Evolutionary conservation across 2,888 invertebrate genomes (phyloP), one percentile per base, ranked within the genome.

Genomic region (Baccha elongata): DNA sequence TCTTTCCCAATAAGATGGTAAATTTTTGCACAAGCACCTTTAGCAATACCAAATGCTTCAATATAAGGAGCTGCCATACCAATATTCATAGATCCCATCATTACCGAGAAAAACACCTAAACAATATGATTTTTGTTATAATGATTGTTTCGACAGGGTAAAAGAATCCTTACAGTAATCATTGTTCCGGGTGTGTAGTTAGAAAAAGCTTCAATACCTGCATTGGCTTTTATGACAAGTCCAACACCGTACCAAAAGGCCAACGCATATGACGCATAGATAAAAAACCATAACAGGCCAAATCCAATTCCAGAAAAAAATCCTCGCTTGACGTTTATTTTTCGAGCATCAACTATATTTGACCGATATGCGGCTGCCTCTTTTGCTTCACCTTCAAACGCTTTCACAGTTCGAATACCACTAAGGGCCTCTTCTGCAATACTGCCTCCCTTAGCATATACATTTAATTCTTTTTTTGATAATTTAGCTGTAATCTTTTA

Each of bases 191-290:
- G 92, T 72, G 93, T 92, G 86, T 95, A 95, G 58, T 90, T 91
- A 0, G 58, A 86, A 48, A 87, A 89, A 10, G 91, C 87, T 0
- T 88, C 86, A 0, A 40, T 7, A 0, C 88, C 88, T 1, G 91
- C 88, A 26, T 92, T 91, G 17, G 94, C 93, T 13, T 93, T 92
- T 0, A 94, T 86, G 86, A 95, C 92, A 8, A 95, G 90, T 42
- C 91, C 92, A 84, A 95, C 94, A 0, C 97, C 97, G 88, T 96
- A 97, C 95, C 96, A 97, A 89, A 97, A 96, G 0, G 96, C 95
- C 26, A 97, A 89, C 0, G 95, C 94, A 87, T 96, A 96, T 3
- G 95, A 93, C 42, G 92, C 91, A 89, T 95, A 97, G 79, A 96
- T 94, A 86, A 95, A 94, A 86, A 96, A 93, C 94, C 95, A 96